These are phyloP conservation scores for Agrilus mali DNA, from an alignment of 2,888 invertebrate species.

Conservation along the genomic window DNA sequence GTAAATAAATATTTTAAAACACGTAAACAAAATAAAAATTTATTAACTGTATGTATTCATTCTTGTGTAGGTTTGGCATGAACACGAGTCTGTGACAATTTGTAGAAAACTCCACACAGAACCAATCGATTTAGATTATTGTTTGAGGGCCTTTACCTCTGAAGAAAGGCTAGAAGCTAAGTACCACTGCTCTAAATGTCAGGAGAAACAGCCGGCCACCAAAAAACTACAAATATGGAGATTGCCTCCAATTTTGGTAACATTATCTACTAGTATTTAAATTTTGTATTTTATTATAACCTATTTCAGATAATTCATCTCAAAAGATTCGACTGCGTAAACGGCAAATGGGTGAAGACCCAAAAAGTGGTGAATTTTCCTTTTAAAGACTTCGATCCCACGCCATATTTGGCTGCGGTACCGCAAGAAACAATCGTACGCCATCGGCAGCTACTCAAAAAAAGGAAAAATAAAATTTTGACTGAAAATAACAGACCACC, in stretches of 20 bases:
- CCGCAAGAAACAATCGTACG: conserved; percentile 63
- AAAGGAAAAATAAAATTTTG: conserved; percentile 23
- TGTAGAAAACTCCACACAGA: conserved; percentile 63
- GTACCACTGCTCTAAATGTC: conserved; percentile 77
- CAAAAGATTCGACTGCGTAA: conserved; percentile 83
- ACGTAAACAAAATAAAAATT: not conserved
- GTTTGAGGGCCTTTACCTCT: conserved; percentile 77
- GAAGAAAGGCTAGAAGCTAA: conserved; percentile 77
- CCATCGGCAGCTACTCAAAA: conserved; percentile 42
- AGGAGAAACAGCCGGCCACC: conserved; percentile 70
- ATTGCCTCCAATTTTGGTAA: conserved; percentile 74
- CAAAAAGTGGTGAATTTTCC: conserved; percentile 89
- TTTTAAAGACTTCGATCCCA: conserved; percentile 74
- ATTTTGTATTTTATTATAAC: not conserved
- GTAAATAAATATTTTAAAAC: conserved; percentile 13
- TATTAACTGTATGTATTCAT: too few relatives aligned
- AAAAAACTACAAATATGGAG: conserved; percentile 89
- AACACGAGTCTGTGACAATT: conserved; percentile 60
- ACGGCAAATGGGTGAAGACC: conserved; percentile 88
- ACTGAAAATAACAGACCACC: not conserved
- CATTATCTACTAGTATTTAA: conserved; percentile 13
- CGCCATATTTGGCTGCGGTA: conserved; percentile 71
- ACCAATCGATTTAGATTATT: conserved; percentile 73
- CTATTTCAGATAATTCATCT: conserved; percentile 69
- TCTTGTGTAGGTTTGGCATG: conserved; percentile 59